Percentiles rank a stretch among this genome's conserved stretches.
Conservation (phyloP, 2,888 invertebrate genomes). For the Hydropsyche betteni region DNA sequence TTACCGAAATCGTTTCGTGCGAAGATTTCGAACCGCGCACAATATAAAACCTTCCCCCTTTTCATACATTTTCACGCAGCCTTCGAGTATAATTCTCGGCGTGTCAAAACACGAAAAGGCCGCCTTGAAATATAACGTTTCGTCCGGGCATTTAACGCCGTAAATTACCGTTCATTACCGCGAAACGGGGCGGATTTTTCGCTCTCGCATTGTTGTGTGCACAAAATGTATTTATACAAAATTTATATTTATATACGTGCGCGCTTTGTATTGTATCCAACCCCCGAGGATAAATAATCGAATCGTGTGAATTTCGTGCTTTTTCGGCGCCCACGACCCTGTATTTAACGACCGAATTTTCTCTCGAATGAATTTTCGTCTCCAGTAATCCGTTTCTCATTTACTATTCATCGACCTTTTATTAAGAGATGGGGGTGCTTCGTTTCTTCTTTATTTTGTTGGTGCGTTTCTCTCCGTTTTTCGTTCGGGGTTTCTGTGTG, state of each 20-base stretch:
- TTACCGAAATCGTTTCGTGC: slow-evolving; percentile 19
- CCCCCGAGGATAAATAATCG: slow-evolving; percentile 17
- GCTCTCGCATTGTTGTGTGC: slow-evolving; percentile 10
- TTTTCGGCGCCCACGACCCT: neutral
- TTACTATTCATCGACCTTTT: slow-evolving; percentile 6
- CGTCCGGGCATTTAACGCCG: slow-evolving; percentile 6
- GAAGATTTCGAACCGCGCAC: neutral
- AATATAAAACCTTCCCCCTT: neutral
- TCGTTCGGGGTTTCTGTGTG: no score
- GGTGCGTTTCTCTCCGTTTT: no score
- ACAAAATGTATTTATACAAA: neutral
- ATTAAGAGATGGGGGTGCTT: no score
- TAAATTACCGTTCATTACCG: slow-evolving; percentile 29
- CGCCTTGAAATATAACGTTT: slow-evolving; percentile 22
- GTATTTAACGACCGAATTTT: slow-evolving; percentile 13
- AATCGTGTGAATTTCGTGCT: neutral
- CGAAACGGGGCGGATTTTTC: neutral
- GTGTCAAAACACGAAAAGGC: slow-evolving; percentile 21
- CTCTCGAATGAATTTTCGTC: slow-evolving; percentile 8
- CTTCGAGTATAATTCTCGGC: slow-evolving; percentile 13
- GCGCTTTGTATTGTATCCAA: neutral
- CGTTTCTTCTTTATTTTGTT: slow-evolving; percentile 1
- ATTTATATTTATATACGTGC: neutral
- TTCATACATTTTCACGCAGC: neutral
- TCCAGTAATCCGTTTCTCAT: slow-evolving; percentile 23